These are phyloP conservation scores for Theristus sp. DNA, from an alignment of 2,888 invertebrate species.

Conservation along the genomic window DNA sequence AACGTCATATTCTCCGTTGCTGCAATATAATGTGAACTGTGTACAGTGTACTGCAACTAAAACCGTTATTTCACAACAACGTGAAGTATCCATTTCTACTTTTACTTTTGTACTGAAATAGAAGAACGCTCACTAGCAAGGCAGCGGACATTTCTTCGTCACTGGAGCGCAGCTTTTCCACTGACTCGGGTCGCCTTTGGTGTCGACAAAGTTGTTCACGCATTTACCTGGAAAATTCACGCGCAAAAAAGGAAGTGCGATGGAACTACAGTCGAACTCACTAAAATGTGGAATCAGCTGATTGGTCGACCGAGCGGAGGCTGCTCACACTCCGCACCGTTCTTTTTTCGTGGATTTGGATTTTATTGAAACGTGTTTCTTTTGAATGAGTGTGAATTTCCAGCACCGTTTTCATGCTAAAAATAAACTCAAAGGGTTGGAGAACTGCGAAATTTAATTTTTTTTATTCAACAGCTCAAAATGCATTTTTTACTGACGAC, in stretches of 20 bases:
- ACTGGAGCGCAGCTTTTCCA: constrained; percentile 3
- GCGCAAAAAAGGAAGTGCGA: not conserved
- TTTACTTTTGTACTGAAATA: not conserved
- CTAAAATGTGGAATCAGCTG: too few species aligned
- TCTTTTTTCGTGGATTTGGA: too few species aligned
- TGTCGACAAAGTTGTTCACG: constrained; percentile 3
- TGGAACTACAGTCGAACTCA: too few species aligned
- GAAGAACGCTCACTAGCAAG: not conserved
- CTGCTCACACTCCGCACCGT: too few species aligned
- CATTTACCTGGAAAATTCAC: constrained; percentile 2
- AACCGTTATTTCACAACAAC: not conserved
- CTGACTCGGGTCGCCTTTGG: constrained; percentile 6
- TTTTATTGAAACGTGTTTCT: too few species aligned
- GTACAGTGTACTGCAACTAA: not conserved
- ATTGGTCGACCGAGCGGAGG: too few species aligned
- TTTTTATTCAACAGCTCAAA: too few species aligned
- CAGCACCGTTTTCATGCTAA: too few species aligned
- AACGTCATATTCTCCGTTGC: not conserved
- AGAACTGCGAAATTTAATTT: too few species aligned
- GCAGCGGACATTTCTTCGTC: constrained; percentile 6
- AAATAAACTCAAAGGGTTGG: too few species aligned
- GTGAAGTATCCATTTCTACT: not conserved
- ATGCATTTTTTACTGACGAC: too few species aligned
- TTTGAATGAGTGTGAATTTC: too few species aligned
- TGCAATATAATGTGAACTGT: not conserved